Conservation (phyloP, 1,140 invertebrate genomes). For the Eufriesea mexicana region DNA sequence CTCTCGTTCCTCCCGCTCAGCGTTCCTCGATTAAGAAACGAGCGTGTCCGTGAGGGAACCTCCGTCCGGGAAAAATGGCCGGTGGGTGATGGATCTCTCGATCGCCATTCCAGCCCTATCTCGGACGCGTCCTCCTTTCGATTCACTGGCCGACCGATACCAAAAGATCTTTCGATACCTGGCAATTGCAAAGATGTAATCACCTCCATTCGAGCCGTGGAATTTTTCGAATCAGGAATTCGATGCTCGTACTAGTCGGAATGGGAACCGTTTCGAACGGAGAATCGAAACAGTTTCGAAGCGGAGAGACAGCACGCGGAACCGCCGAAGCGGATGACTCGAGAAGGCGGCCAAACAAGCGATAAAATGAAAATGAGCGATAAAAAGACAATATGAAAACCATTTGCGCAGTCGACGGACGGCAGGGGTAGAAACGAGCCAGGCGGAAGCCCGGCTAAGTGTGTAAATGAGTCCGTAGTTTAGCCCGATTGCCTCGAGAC, state of each 20-base stretch:
- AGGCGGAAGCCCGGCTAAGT: constrained; percentile 74
- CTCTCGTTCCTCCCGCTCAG: not conserved
- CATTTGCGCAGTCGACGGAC: constrained; percentile 70
- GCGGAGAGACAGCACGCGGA: constrained; percentile 11
- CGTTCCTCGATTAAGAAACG: constrained; percentile 29
- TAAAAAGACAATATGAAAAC: constrained; percentile 83
- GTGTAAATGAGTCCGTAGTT: constrained; percentile 81
- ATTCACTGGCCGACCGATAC: too few relatives aligned
- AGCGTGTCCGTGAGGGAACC: not conserved
- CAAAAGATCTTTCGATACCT: too few relatives aligned
- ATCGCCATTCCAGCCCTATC: too few relatives aligned
- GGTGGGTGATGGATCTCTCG: too few relatives aligned
- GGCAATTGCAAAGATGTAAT: too few relatives aligned
- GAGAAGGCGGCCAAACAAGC: constrained; percentile 78
- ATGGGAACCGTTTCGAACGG: too few relatives aligned
- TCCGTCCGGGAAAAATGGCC: too few relatives aligned
- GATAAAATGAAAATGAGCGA: constrained; percentile 82
- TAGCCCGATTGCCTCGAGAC: constrained; percentile 77
- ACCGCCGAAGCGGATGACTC: constrained; percentile 48
- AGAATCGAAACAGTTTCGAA: constrained; percentile 7
- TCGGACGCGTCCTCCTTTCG: too few relatives aligned
- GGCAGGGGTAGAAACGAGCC: constrained; percentile 65
- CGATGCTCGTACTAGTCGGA: too few relatives aligned
- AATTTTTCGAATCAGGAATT: too few relatives aligned
- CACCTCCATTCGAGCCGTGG: too few relatives aligned